Conservation (phyloP, 2,797 vertebrate species). For the Sciaenops ocellatus region DNA sequence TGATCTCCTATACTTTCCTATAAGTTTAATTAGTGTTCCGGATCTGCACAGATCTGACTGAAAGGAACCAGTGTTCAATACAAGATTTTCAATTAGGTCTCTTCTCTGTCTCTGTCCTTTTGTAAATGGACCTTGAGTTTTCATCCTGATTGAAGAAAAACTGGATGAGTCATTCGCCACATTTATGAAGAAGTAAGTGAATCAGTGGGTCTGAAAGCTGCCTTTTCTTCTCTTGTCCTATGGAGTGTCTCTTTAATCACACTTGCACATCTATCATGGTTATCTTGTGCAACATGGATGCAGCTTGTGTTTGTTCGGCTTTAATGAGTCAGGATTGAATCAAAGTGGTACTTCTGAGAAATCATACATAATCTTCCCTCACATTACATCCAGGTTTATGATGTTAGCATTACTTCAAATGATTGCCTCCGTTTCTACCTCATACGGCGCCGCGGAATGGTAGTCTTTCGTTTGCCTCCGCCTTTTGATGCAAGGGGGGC, state of each 20-base stretch:
- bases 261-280: constrained; percentile 25
- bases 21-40: neutral
- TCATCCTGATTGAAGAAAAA: constrained; percentile 7
- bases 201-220: constrained; percentile 16
- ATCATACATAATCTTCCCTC: constrained; percentile 18
- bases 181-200: constrained; percentile 16
- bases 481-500: constrained; percentile 52
- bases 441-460: constrained; percentile 18
- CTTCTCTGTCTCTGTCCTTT: neutral
- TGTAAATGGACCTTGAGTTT: constrained; percentile 40
- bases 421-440: constrained; percentile 38
- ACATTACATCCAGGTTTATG: constrained; percentile 38
- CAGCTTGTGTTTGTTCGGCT: constrained; percentile 56
- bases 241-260: constrained; percentile 23
- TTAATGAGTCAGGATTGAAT: constrained; percentile 55
- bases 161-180: constrained; percentile 38
- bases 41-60: neutral
- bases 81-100: constrained; percentile 15
- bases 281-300: constrained; percentile 35
- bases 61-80: neutral
- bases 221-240: neutral
- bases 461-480: constrained; percentile 44
- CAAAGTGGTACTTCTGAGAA: constrained; percentile 45
- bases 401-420: constrained; percentile 47
- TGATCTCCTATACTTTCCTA: neutral